Conservation (phyloP, 2,113 vertebrate genomes). For the Aspidoscelis tigris region DNA sequence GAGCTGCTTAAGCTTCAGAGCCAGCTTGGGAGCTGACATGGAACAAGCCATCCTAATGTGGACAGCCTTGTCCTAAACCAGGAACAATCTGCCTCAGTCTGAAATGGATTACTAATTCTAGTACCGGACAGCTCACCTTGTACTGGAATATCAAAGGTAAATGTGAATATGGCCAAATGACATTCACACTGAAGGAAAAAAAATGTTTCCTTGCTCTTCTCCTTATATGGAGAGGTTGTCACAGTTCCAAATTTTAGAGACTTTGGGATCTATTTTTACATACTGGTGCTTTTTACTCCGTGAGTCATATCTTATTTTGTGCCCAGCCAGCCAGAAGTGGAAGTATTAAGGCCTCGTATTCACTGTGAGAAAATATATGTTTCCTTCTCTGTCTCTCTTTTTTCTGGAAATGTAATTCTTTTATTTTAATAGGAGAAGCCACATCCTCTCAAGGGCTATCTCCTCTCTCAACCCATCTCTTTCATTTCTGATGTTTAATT, state of each 20-base stretch:
- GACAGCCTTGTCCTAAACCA: no score
- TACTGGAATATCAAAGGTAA: not conserved
- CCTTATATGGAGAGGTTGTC: not conserved
- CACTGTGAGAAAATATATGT: not conserved
- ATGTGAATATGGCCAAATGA: not conserved
- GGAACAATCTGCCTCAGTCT: no score
- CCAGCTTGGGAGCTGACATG: no score
- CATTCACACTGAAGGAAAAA: not conserved
- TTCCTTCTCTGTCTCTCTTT: not conserved
- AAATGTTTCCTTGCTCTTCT: not conserved
- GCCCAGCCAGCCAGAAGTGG: not conserved
- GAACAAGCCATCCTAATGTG: no score
- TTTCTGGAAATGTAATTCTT: rapidly evolving
- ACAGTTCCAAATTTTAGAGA: conserved; percentile 3
- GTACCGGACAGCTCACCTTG: no score
- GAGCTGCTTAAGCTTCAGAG: no score
- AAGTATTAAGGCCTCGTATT: not conserved
- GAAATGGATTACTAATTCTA: no score
- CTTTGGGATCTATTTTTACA: conserved; percentile 16
- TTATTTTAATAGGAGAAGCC: conserved; percentile 22
- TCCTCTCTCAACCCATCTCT: conserved; percentile 27
- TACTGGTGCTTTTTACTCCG: not conserved
- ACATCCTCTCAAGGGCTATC: not conserved
- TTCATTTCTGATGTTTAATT: conserved; percentile 32
- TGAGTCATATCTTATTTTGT: conserved; percentile 9